phyloP scores from a whole-genome alignment of 2,797 vertebrate species.

The Neomorphus geoffroyi region DNA sequence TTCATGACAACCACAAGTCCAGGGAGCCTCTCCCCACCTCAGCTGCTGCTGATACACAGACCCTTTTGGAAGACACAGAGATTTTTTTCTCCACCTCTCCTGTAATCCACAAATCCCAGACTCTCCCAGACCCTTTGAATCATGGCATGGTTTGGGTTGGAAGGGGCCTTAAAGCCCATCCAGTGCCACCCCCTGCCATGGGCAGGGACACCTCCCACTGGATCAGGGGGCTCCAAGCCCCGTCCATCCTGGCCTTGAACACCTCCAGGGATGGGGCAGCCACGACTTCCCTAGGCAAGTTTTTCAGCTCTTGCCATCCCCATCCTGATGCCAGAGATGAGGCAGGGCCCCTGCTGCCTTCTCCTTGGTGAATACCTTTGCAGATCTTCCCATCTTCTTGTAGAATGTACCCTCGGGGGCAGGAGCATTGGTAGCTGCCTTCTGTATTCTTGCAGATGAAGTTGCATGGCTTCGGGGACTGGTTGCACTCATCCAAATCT shows the following conservation, averaged over 20 bases:
- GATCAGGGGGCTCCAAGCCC: no score
- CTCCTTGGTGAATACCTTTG: constrained; percentile 80
- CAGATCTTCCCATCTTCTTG: constrained; percentile 93
- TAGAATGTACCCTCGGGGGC: constrained; percentile 89
- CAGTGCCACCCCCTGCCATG: no score
- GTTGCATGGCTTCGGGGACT: constrained; percentile 90
- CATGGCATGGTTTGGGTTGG: no score
- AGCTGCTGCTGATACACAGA: background rate
- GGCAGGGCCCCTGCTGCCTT: background rate
- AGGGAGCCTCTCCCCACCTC: background rate
- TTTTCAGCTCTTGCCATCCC: background rate
- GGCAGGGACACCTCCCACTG: no score
- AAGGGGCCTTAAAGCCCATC: no score
- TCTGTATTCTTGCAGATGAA: constrained; percentile 96
- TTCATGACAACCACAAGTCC: background rate
- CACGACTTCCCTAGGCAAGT: no score
- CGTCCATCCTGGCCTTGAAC: no score
- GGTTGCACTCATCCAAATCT: constrained; percentile 92
- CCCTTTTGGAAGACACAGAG: background rate
- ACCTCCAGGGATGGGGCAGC: no score
- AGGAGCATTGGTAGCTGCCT: constrained; percentile 93
- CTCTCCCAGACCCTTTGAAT: background rate
- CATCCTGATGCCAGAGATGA: background rate
- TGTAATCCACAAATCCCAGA: background rate
- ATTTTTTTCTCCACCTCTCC: background rate